Base-by-base conservation (phyloP, 2,888 invertebrate species). In the Cremastinae sp. region DNA sequence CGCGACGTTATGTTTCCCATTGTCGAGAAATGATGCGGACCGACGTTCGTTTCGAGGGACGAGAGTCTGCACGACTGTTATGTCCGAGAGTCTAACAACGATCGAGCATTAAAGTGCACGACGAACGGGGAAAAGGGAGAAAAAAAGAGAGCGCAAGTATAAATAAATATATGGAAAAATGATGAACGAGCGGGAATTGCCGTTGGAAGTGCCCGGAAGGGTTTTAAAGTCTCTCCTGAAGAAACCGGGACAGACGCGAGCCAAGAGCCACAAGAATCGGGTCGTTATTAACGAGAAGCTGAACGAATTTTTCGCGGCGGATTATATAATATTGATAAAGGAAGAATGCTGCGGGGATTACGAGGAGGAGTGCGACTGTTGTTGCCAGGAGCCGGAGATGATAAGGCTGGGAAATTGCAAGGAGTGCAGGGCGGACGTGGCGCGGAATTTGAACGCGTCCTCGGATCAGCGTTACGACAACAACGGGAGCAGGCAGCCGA, bases 271-370 rank as follows among this genome's bases (percentile, higher is more conserved):
- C 83, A 95, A 94, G 86, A 93, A 96, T 89, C 93, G 96, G 70
- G 97, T 97, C 20, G 94, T 96, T 64, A 97, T 97, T 87, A 96
- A 97, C 88, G 97, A 97, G 91, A 95, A 94, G 85, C 93, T 95
- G 65, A 97, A 97, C 90, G 96, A 96, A 89, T 96, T 96, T 90
- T 96, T 97, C 89, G 97, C 97, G 84, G 96, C 97, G 62, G 96
- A 97, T 90, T 97, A 97, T 87, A 96, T 97, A 85, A 97, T 97
- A 84, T 92, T 96, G 78, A 96, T 97, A 79, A 94, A 96, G 75
- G 96, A 97, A 88, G 96, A 96, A 88, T 96, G 96, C 86, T 94
- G 94, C 84, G 95, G 94, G 86, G 96, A 95, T 73, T 96, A 96
- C 85, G 96, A 96, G 86, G 93, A 93, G 78, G 92, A 93, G 81